A percentile compares a stretch with the other conserved stretches of the same genome.
Evolutionary conservation across 2,797 vertebrate genomes (phyloP).

Genomic region (Labroides dimidiatus): DNA sequence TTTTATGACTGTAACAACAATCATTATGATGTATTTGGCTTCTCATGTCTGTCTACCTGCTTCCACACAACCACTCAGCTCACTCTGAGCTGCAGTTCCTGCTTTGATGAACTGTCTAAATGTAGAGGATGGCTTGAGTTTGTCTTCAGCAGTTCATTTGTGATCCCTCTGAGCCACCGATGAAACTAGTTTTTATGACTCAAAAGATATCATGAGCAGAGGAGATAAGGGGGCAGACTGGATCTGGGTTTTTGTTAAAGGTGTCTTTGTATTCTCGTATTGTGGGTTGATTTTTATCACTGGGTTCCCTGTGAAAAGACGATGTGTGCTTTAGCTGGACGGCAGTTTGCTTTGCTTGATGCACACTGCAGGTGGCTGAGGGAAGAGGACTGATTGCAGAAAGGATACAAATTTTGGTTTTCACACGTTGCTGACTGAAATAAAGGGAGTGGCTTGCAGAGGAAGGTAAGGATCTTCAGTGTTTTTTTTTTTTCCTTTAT

Average conservation of each 20-base stretch:
- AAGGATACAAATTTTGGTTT: conserved; percentile 39
- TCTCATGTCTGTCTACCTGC: neutral
- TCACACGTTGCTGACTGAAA: conserved; percentile 1
- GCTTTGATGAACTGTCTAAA: conserved; percentile 20
- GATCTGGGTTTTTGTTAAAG: conserved; percentile 77
- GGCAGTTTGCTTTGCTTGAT: conserved; percentile 63
- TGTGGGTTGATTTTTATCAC: conserved; percentile 79
- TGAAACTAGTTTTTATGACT: conserved; percentile 56
- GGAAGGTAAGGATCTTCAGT: conserved; percentile 76
- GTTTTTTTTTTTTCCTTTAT: conserved; percentile 23
- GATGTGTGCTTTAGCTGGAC: conserved; percentile 70
- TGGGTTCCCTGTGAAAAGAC: conserved; percentile 72
- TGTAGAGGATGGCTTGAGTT: conserved; percentile 43
- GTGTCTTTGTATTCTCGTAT: conserved; percentile 74
- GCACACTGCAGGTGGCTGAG: conserved; percentile 63
- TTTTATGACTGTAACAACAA: neutral
- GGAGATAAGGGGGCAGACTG: conserved; percentile 68
- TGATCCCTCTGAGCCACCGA: conserved; percentile 41
- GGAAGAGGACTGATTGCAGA: conserved; percentile 39
- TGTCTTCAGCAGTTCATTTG: conserved; percentile 37
- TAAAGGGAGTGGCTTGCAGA: conserved; percentile 13
- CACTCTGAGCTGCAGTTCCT: neutral
- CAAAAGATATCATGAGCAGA: conserved; percentile 40
- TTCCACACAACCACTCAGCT: conserved; percentile 42
- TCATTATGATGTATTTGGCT: neutral